Base-by-base conservation (phyloP, 2,888 invertebrate genomes). In the Tetragonisca angustula region DNA sequence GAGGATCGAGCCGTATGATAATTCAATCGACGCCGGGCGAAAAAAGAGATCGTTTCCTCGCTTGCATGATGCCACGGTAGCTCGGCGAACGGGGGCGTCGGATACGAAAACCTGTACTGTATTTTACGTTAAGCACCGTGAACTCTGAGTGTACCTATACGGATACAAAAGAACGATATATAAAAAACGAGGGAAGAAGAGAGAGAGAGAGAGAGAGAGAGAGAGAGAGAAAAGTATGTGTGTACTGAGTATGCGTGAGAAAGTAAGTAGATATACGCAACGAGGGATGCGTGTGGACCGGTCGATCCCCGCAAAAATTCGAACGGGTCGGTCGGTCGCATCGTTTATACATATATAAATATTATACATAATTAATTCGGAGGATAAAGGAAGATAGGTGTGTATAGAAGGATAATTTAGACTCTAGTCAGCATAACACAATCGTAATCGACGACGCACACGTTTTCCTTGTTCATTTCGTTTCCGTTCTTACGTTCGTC, bases 351-450 rank as follows among this genome's bases (percentile, higher is more conserved):
- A 75, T 77, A 83, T 79, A 83, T 84, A 79, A 76, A 84, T 84
- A 84, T 75, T 79, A 84, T 84, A 84, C 68, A 84, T 86, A 88
- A 76, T 83, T 86, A 81, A 89, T 67, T 86, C 83, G 84, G 83
- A 72, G 74, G 78, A 80, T 85, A 88, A 61, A 85, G 79, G 77
- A 72, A 72, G 73, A 86, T 89, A 90, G 90, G 87, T 87, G 91
- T 90, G 90, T 88, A 90, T 90, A 90, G 89, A 82, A 72, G 82
- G 79, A 87, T 88, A 91, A 90, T 89, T 92, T 93, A 92, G 92
- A 91, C 88, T 93, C 93, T 93, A 93, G 93, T 93, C 92, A 93
- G 87, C 88, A 91, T 91, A 91, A 88, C 89, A 90, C 90, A 83
- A 83, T 91, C 91, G 88, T 90, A 89, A 90, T 76, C 72, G 89